These are phyloP conservation scores for Porites evermanni DNA, from an alignment of 92 coral and sea anemone genomes.

Conservation along the genomic window DNA sequence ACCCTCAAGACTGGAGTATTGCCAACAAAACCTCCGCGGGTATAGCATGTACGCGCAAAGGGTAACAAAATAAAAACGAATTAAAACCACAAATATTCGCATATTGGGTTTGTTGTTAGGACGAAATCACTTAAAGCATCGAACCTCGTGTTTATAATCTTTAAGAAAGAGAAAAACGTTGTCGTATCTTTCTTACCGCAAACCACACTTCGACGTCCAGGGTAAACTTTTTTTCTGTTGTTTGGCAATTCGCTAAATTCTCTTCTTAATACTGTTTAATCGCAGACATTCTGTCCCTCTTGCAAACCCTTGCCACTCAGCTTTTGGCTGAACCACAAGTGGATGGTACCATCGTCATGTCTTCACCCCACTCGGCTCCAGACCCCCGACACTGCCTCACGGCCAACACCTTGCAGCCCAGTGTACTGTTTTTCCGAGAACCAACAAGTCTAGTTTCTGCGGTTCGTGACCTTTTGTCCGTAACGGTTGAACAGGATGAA, in stretches of 20 bases:
- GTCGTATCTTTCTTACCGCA: too few relatives aligned
- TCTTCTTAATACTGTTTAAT: neutral
- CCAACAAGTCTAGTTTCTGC: constrained; percentile 55
- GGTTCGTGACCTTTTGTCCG: constrained; percentile 52
- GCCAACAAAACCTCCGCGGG: too few relatives aligned
- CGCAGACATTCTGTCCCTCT: constrained; percentile 48
- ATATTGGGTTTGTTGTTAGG: too few relatives aligned
- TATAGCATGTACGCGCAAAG: too few relatives aligned
- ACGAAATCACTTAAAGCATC: too few relatives aligned
- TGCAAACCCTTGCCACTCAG: constrained; percentile 69
- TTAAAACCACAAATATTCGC: too few relatives aligned
- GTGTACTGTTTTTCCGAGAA: constrained; percentile 75
- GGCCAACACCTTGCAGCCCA: constrained; percentile 74
- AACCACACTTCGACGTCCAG: too few relatives aligned
- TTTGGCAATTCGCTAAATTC: neutral
- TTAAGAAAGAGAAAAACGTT: too few relatives aligned
- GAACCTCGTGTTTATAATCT: too few relatives aligned
- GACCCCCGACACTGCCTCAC: constrained; percentile 80
- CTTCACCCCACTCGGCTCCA: constrained; percentile 75
- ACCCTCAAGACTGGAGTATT: too few relatives aligned
- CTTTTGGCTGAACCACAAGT: constrained; percentile 73
- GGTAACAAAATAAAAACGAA: too few relatives aligned
- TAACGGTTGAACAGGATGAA: constrained; percentile 57
- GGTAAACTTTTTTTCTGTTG: too few relatives aligned
- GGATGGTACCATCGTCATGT: constrained; percentile 68